Percentiles rank a stretch among this genome's conserved stretches.
Conservation (phyloP, 1,140 invertebrate genomes). For the Pogonomyrmex barbatus region DNA sequence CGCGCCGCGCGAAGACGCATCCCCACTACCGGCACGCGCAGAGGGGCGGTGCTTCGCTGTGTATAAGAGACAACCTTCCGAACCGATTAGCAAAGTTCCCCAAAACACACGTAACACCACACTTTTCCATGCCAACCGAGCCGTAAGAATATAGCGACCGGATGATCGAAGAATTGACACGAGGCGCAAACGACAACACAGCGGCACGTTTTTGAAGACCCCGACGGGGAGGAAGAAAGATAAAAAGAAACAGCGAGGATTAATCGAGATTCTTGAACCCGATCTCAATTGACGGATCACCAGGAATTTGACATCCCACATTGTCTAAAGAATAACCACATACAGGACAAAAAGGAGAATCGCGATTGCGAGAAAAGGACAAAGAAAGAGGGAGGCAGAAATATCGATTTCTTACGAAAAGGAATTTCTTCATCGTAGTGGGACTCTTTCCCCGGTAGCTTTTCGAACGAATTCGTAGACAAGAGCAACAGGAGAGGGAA, state of each 20-base stretch:
- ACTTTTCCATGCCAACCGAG: constrained; percentile 59
- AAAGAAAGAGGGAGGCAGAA: not conserved
- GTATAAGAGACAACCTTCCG: constrained; percentile 83
- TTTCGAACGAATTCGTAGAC: not conserved
- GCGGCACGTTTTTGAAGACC: not conserved
- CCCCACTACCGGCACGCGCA: constrained; percentile 59
- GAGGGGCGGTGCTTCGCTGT: constrained; percentile 76
- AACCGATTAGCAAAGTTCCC: constrained; percentile 83
- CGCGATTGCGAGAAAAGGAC: not conserved
- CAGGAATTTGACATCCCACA: not conserved
- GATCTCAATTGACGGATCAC: not conserved
- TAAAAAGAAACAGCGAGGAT: not conserved
- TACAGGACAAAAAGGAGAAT: not conserved
- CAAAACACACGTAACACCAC: constrained; percentile 75
- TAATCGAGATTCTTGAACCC: constrained; percentile 15
- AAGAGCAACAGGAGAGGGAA: constrained; percentile 11
- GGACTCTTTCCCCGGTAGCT: not conserved
- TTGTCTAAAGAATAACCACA: not conserved
- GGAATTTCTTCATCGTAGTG: not conserved
- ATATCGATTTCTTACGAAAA: not conserved
- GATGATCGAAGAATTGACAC: constrained; percentile 7
- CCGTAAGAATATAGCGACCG: not conserved
- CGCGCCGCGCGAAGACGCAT: constrained; percentile 1
- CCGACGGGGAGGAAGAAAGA: not conserved
- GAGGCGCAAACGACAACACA: not conserved